Evolutionary conservation across 2,888 invertebrate species (phyloP), one percentile per base, ranked within the genome.

Genomic region (Cetonia aurata): DNA sequence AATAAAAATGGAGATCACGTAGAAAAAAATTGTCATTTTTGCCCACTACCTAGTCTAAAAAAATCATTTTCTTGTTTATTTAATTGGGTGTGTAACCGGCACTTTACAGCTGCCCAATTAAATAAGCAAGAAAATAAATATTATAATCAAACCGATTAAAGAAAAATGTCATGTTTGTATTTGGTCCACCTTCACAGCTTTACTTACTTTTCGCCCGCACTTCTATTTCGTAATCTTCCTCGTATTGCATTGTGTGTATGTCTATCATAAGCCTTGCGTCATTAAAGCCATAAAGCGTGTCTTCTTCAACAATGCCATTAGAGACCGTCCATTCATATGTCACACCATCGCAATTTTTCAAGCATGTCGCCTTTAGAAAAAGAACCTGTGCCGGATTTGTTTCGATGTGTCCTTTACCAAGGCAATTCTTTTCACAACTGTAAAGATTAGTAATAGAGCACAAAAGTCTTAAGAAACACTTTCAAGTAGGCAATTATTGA

Each of bases 341-440:
- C 4, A 69, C 13, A 13, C 41, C 53, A 8, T 69, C 50, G 15
- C 69, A 69, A 31, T 59, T 69, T 69, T 33, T 69, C 3, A n/a
- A 13, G 33, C 69, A 69, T 12, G 9, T 8, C 9, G 41, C 69
- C 25, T 33, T 69, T 13, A 69, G 19, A 15, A 69, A 69, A 17
- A 69, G 37, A 2, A 25, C 8, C 25, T 42, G 19, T 0, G 12
- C 13, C 10, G 53, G 60, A 33, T 41, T 44, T 8, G 52, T 41
- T 10, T 69, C 57, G 13, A 59, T 25, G 19, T 48, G 37, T 9
- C 69, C 69, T 69, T 60, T 69, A 1, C 52, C 69, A 3, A 42
- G 25, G 17, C 69, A 69, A 52, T 69, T 69, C 25, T 60, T 69
- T 41, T 60, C 50, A 17, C 69, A 69, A 10, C 67, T 67, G 13